Evolutionary conservation across 1,140 invertebrate species (phyloP).

Genomic region (Eueides isabella): DNA sequence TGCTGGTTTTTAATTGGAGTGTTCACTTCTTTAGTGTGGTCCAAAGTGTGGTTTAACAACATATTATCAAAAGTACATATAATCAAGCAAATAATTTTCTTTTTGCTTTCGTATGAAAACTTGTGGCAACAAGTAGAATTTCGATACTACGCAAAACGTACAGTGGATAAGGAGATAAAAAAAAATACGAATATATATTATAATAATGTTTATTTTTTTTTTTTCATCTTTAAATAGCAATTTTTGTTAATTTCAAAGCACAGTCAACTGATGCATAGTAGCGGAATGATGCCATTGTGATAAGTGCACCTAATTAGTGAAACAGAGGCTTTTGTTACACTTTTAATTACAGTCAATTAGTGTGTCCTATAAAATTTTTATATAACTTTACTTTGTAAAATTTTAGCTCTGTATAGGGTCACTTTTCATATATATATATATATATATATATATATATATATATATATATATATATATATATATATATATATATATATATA

Average conservation of each 20-base stretch:
- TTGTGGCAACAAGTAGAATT: too few relatives aligned
- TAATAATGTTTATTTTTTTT: neutral
- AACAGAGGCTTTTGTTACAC: conserved; percentile 19
- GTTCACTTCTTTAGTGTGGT: neutral
- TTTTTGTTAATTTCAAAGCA: conserved; percentile 2
- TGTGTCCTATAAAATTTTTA: neutral
- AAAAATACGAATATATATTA: too few relatives aligned
- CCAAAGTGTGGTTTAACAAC: too few relatives aligned
- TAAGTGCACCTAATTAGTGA: conserved; percentile 29
- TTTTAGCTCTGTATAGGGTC: neutral
- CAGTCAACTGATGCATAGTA: neutral
- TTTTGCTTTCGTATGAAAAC: too few relatives aligned
- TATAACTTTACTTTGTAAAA: neutral
- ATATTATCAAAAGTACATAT: too few relatives aligned
- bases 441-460: neutral
- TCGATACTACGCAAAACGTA: too few relatives aligned
- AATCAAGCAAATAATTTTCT: too few relatives aligned
- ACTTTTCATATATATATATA: neutral
- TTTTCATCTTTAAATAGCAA: too few relatives aligned
- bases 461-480: too few relatives aligned
- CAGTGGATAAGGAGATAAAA: too few relatives aligned
- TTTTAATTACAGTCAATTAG: conserved; percentile 21
- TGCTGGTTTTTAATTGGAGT: conserved; percentile 14
- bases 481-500: too few relatives aligned
- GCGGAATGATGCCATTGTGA: conserved; percentile 22